These are phyloP conservation scores for Sinosuthora webbiana DNA, from an alignment of 2,113 vertebrate genomes.

Conservation along the genomic window DNA sequence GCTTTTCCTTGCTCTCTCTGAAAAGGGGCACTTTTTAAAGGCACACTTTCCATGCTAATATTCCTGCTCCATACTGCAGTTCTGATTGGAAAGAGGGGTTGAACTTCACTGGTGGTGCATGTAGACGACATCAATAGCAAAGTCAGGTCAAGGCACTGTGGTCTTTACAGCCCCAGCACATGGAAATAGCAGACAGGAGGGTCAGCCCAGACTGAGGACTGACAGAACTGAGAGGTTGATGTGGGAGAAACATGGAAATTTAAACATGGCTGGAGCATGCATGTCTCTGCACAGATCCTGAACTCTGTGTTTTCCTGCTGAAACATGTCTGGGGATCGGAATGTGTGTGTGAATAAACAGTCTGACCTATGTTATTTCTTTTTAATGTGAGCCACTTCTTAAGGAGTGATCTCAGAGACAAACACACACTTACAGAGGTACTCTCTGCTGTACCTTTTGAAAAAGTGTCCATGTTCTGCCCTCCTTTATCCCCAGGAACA, in stretches of 20 bases:
- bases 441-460: neutral
- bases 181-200: neutral
- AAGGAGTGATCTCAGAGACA: accelerated
- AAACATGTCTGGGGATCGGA: neutral
- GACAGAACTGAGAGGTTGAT: accelerated
- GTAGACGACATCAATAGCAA: neutral
- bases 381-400: neutral
- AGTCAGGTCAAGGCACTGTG: neutral
- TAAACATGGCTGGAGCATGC: neutral
- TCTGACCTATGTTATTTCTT: neutral
- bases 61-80: neutral
- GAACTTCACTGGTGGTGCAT: accelerated
- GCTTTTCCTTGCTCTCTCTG: neutral
- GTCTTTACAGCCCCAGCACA: neutral
- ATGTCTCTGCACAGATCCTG: neutral
- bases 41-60: neutral
- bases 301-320: neutral
- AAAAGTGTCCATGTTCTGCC: neutral
- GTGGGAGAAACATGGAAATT: neutral
- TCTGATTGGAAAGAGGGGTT: neutral
- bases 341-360: neutral
- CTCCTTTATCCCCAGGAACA: neutral
- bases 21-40: neutral
- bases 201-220: neutral
- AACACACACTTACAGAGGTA: neutral